Evolutionary conservation across 2,113 vertebrate genomes (phyloP), one percentile per base, ranked within the genome.

Genomic region (Pterophyllum scalare): DNA sequence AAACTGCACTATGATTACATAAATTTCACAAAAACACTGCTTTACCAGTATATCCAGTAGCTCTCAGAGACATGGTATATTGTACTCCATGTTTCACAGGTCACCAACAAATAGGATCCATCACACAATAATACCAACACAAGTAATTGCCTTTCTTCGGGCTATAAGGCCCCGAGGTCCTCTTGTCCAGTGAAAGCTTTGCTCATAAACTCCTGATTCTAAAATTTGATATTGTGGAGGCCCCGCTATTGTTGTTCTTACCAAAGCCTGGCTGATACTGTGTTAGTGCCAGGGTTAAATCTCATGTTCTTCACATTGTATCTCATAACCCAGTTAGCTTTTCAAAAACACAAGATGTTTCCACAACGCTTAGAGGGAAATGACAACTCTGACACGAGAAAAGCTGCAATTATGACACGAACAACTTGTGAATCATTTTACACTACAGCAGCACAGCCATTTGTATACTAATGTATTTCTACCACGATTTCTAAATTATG

Each of bases 61-160:
- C 85, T 85, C 87, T 78, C 57, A 82, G 76, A 46, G 76, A 89
- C 79, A 86, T 75, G 80, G 76, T 91, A 89, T 83, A 90, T 92
- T 93, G 90, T 91, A 88, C 67, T 84, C 85, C 89, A 88, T 93
- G 90, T 93, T 94, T 94, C 91, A 88, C 80, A 79, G 92, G 93
- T 91, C 91, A 92, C 91, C 92, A 90, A 91, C 90, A 94, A 94
- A 94, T 85, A 94, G 94, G 89, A 94, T 96, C 94, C 91, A 94
- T 95, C 95, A 95, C 93, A 92, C 90, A 91, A 92, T 95, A 95
- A 95, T 93, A 92, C 90, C 93, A 91, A 93, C 94, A 94, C 94
- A 94, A 95, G 94, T 96, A 96, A 96, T 96, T 93, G 95, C 89
- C 94, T 94, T 94, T 95, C 93, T 96, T 91, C 87, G 74, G 93